Base-by-base conservation (phyloP, 2,113 vertebrate genomes). In the Drymodes brunneopygia region DNA sequence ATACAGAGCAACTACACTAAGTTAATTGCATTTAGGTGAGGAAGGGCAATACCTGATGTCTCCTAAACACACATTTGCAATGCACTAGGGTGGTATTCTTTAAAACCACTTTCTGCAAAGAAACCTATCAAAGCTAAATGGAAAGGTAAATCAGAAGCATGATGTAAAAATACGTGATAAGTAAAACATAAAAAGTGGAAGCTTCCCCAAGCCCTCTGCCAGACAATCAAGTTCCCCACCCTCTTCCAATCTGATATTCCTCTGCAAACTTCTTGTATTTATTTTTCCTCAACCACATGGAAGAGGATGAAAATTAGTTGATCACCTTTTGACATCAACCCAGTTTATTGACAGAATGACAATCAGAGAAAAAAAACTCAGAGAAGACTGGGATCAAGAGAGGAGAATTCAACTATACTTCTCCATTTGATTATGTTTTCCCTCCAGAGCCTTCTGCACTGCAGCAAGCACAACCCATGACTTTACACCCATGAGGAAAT, bases 401-500 rank as follows among this genome's bases (percentile, higher is more conserved):
- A 69, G 28, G 11, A 92, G n/a, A 83, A 91, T 75, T 92, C 38
- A 75, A 64, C 48, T 29, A 35, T 64, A 74, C 40, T 83, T 94
- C 85, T 90, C 71, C 38, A 44, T 83, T 85, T 81, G 75, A 92
- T 94, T 86, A 77, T 8, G 2, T 60, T 94, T 90, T 90, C 51
- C 40, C 85, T 93, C 35, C 64, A 78, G 48, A 94, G 67, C 48
- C 31, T 86, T 62, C 71, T 92, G 50, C 71, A 66, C 35, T 91
- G 72, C 77, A 71, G 88, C 88, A 86, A 86, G 36, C 2, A 0
- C 80, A 91, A 33, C 57, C 36, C 69, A 31, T 81, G 82, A 61
- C 74, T 70, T 75, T 70, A 82, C 16, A 83, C 82, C 80, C 95
- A 71, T 58, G 79, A 88, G 92, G 72, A 96, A 96, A 96, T 93